These are phyloP conservation scores for Linepithema humile DNA, from an alignment of 1,140 invertebrate genomes.

Conservation along the genomic window DNA sequence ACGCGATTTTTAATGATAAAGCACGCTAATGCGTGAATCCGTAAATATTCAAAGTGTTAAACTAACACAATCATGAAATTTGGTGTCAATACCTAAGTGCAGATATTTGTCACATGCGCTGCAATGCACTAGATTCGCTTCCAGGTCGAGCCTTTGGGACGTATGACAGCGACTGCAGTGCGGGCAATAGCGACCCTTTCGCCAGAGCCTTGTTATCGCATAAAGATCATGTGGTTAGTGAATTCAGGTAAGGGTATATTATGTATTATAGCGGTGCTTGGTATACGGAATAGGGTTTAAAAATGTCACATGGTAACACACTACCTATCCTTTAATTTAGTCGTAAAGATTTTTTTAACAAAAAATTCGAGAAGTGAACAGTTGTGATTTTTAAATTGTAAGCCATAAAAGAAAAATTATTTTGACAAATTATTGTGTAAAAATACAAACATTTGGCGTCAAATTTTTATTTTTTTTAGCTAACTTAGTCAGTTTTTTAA, in stretches of 20 bases:
- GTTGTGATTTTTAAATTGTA: background rate
- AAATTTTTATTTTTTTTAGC: background rate
- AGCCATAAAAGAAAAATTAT: background rate
- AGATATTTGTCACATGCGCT: slow-evolving; percentile 85
- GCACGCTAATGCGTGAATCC: background rate
- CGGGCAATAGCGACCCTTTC: slow-evolving; percentile 85
- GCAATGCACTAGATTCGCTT: slow-evolving; percentile 84
- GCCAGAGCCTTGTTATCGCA: slow-evolving; percentile 84
- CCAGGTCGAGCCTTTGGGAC: slow-evolving; percentile 83
- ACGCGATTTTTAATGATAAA: background rate
- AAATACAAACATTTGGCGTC: background rate
- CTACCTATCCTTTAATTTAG: background rate
- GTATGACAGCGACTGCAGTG: slow-evolving; percentile 85
- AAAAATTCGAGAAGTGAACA: background rate
- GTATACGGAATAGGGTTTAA: background rate
- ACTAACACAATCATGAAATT: slow-evolving; percentile 71
- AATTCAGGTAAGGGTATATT: slow-evolving; percentile 63
- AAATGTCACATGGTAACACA: background rate
- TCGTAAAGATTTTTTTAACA: background rate
- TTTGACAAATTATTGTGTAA: background rate
- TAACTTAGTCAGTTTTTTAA: background rate
- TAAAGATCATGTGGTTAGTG: slow-evolving; percentile 83
- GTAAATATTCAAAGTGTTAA: slow-evolving; percentile 13
- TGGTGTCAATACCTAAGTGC: slow-evolving; percentile 84
- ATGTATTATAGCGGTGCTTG: slow-evolving; percentile 42